Evolutionary conservation across 2,113 vertebrate genomes (phyloP).

Genomic region (Cryptomyrus ogoouensis): DNA sequence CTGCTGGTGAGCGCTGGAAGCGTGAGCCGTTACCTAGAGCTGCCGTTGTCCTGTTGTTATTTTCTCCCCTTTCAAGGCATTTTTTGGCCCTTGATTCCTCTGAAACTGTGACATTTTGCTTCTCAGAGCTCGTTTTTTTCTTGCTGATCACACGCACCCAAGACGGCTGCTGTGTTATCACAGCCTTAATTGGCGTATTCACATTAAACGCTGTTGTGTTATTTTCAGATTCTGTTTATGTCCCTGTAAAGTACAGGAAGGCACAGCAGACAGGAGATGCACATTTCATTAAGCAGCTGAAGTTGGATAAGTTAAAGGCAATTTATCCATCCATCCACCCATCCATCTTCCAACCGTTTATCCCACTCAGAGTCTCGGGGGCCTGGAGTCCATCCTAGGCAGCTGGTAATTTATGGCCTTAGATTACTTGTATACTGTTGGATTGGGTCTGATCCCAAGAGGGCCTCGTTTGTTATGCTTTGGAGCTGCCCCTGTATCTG

Average conservation of each 20-base stretch:
- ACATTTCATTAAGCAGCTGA: background rate
- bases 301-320: background rate
- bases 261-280: background rate
- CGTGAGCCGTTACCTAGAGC: background rate
- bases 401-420: background rate
- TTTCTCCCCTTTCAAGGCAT: background rate
- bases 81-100: background rate
- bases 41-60: background rate
- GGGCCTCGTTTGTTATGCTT: background rate
- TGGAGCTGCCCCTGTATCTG: background rate
- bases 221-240: background rate
- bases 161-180: background rate
- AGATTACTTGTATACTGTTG: background rate
- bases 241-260: background rate
- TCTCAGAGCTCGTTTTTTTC: background rate
- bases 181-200: background rate
- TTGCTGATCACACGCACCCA: background rate
- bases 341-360: background rate
- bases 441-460: background rate
- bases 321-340: background rate
- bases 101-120: background rate
- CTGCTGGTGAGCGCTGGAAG: background rate
- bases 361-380: background rate
- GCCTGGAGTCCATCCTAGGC: background rate
- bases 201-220: background rate